Evolutionary conservation across 2,113 vertebrate species (phyloP).

Genomic region (Micronycteris hirsuta): DNA sequence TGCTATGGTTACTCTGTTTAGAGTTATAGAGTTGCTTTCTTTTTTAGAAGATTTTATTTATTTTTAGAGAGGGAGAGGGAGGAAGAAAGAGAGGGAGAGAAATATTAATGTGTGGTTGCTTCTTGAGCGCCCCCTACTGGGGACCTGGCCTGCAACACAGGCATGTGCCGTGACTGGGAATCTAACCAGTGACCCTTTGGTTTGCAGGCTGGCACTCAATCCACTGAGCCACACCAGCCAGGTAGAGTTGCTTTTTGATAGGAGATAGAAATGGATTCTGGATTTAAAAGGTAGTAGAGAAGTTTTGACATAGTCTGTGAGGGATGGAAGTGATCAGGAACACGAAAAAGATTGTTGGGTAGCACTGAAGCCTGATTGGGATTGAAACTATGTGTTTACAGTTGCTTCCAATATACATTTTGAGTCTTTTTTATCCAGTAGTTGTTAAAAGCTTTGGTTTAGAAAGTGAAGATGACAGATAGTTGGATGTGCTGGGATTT

Average conservation of each 20-base stretch:
- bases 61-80: too few relatives aligned
- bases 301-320: not conserved
- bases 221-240: not conserved
- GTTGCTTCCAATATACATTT: not conserved
- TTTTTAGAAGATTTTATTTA: too few relatives aligned
- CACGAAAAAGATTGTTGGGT: not conserved
- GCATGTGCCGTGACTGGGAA: too few relatives aligned
- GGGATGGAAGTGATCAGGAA: not conserved
- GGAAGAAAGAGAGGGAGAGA: too few relatives aligned
- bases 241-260: not conserved
- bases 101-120: too few relatives aligned
- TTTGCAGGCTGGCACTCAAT: too few relatives aligned
- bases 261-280: not conserved
- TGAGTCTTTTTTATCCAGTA: not conserved
- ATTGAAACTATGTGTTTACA: not conserved
- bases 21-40: not conserved
- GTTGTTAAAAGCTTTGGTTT: conserved; percentile 17
- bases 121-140: too few relatives aligned
- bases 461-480: conserved; percentile 1
- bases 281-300: not conserved
- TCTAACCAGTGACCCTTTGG: too few relatives aligned
- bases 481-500: not conserved
- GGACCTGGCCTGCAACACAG: too few relatives aligned
- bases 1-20: conserved; percentile 6
- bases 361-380: not conserved